phyloP scores from a whole-genome alignment of 2,888 invertebrate species.

The Tenodera sinensis region DNA sequence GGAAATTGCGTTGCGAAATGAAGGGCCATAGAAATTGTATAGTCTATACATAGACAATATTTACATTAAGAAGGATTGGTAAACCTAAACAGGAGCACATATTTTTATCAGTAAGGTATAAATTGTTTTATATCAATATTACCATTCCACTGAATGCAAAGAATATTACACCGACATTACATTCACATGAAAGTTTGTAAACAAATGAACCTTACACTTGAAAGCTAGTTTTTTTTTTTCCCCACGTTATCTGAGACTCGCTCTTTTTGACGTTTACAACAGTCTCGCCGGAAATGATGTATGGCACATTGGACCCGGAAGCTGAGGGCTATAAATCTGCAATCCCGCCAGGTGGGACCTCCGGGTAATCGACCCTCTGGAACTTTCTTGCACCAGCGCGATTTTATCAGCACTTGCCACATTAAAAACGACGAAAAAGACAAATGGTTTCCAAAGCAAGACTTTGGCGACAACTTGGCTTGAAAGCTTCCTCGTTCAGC shows the following conservation, averaged over 20 bases:
- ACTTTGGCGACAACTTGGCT: not conserved
- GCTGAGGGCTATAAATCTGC: not conserved
- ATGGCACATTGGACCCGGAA: not conserved
- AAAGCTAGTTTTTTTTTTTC: no score
- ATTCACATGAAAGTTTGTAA: no score
- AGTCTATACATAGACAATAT: no score
- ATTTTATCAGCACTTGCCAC: not conserved
- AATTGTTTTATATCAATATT: no score
- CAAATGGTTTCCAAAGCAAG: not conserved
- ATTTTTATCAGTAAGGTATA: no score
- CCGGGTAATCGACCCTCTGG: not conserved
- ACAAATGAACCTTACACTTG: no score
- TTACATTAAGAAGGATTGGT: no score
- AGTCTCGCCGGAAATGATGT: not conserved
- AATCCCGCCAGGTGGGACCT: not conserved
- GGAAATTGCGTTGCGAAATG: no score
- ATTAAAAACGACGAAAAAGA: not conserved
- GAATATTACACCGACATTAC: no score
- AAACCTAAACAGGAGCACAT: no score
- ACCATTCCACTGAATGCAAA: no score
- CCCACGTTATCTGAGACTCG: not conserved
- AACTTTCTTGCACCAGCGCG: not conserved
- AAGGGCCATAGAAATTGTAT: no score
- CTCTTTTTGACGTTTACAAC: not conserved
- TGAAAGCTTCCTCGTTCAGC: not conserved